Conservation (phyloP, 2,797 vertebrate species). For the Enteromius trimaculatus region DNA sequence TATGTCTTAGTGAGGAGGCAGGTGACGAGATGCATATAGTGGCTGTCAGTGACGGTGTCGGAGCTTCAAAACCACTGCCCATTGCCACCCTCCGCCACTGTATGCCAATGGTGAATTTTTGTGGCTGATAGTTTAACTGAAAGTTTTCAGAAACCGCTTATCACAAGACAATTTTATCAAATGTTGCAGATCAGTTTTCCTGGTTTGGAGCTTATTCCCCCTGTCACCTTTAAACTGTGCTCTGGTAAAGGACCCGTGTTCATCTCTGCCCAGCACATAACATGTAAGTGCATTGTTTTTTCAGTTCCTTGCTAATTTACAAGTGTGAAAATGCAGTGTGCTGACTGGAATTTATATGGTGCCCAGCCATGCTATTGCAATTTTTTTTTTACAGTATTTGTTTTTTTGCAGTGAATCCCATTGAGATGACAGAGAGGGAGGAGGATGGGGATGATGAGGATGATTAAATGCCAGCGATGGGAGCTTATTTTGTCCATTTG, state of each 20-base stretch:
- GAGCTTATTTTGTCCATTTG: not conserved
- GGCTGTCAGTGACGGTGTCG: slow-evolving; percentile 57
- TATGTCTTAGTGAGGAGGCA: slow-evolving; percentile 69
- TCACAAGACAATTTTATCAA: not conserved
- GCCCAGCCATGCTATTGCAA: too few relatives aligned
- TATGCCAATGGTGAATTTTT: slow-evolving; percentile 71
- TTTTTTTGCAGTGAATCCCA: slow-evolving; percentile 51
- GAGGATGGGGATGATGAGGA: not conserved
- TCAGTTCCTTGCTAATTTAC: not conserved
- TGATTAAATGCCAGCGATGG: not conserved
- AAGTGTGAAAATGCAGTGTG: not conserved
- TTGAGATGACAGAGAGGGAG: slow-evolving; percentile 38
- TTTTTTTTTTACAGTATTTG: not conserved
- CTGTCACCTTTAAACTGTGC: slow-evolving; percentile 67
- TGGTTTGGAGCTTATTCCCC: slow-evolving; percentile 71
- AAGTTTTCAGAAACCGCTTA: not conserved
- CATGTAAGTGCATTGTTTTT: slow-evolving; percentile 62
- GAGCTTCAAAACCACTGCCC: slow-evolving; percentile 61
- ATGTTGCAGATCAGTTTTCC: slow-evolving; percentile 67
- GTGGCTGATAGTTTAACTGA: not conserved
- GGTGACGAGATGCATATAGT: slow-evolving; percentile 72
- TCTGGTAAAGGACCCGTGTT: slow-evolving; percentile 71
- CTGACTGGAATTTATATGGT: not conserved
- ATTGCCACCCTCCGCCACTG: slow-evolving; percentile 67
- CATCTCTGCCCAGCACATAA: slow-evolving; percentile 67